These are phyloP conservation scores for Steatornis caripensis DNA, from an alignment of 2,113 vertebrate species.

Conservation along the genomic window DNA sequence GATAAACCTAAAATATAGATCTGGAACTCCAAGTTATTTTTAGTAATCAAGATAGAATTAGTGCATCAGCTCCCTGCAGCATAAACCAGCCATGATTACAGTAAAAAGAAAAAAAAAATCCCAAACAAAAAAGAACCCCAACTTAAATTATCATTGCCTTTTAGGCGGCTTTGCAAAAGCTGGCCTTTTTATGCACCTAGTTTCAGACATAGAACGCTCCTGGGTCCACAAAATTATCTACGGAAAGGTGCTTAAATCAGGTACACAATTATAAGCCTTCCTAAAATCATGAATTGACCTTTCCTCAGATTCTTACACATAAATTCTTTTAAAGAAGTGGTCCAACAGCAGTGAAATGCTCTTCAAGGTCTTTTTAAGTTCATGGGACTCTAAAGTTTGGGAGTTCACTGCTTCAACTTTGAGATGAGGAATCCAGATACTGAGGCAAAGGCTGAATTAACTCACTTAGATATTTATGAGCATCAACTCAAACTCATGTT, in stretches of 20 bases:
- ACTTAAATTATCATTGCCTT: background rate
- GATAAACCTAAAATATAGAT: background rate
- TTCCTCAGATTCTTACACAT: background rate
- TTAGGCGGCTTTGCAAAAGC: background rate
- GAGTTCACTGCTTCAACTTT: background rate
- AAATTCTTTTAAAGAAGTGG: background rate
- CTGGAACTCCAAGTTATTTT: constrained; percentile 18
- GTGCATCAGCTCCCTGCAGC: background rate
- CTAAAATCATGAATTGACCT: background rate
- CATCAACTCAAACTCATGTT: background rate
- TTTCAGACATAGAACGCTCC: background rate
- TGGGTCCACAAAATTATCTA: background rate
- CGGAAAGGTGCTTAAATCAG: background rate
- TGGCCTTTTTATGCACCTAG: background rate
- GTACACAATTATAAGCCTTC: background rate
- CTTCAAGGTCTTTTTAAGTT: background rate
- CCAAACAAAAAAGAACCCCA: background rate
- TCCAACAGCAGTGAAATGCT: background rate
- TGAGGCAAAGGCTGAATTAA: background rate
- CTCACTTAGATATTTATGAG: background rate
- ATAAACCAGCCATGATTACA: background rate
- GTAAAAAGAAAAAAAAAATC: background rate
- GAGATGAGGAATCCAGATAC: background rate
- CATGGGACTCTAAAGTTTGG: background rate
- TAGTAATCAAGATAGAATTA: background rate